Conservation (phyloP, 2,113 vertebrate species). For the Podarcis raffonei region DNA sequence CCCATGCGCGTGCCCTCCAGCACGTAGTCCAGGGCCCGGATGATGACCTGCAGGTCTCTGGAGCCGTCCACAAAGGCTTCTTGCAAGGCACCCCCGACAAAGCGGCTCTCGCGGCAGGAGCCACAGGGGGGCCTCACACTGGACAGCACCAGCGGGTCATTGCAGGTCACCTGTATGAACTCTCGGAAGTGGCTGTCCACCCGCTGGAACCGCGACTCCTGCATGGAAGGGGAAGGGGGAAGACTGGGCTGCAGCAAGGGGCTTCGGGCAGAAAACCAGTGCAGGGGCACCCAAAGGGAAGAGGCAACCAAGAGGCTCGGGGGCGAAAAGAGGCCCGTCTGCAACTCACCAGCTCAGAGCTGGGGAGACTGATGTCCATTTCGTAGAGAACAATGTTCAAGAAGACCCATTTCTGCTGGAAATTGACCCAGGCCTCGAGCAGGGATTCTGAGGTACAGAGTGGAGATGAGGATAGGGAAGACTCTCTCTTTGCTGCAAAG, state of each 20-base stretch:
- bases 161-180: slow-evolving; percentile 70
- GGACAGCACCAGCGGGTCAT: slow-evolving; percentile 74
- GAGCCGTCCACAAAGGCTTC: slow-evolving; percentile 70
- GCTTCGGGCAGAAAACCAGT: no score
- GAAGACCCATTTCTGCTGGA: slow-evolving; percentile 83
- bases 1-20: slow-evolving; percentile 67
- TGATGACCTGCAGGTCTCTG: slow-evolving; percentile 76
- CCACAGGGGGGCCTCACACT: slow-evolving; percentile 60
- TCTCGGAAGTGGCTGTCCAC: slow-evolving; percentile 77
- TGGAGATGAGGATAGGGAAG: not conserved
- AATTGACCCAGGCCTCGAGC: slow-evolving; percentile 78
- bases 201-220: slow-evolving; percentile 76
- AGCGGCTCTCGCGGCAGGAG: slow-evolving; percentile 44
- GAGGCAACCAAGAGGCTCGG: not conserved
- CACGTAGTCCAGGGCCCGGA: slow-evolving; percentile 66
- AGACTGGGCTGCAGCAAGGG: not conserved
- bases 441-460: slow-evolving; percentile 64
- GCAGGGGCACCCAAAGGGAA: not conserved
- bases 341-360: slow-evolving; percentile 75
- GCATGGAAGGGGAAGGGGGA: not conserved
- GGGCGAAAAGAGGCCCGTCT: not conserved
- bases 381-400: slow-evolving; percentile 79
- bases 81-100: slow-evolving; percentile 66
- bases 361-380: slow-evolving; percentile 66
- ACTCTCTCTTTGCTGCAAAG: not conserved